These are phyloP conservation scores for Otus sunia DNA, from an alignment of 2,113 vertebrate genomes.

Conservation along the genomic window DNA sequence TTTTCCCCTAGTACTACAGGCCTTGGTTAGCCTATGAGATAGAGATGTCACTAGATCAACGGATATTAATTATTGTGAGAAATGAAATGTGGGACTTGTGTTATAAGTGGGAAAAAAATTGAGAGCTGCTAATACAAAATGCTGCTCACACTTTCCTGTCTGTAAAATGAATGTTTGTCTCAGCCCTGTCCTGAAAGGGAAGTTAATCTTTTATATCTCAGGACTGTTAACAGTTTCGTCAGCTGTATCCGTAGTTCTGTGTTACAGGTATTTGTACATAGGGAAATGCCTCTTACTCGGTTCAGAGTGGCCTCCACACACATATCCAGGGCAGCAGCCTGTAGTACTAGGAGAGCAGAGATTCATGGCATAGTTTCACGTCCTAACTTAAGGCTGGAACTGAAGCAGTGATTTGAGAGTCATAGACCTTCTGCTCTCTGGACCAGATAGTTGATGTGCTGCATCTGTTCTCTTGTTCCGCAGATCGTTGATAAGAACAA, in stretches of 20 bases:
- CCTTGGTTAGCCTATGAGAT: not conserved
- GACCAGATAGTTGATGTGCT: not conserved
- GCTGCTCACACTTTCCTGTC: not conserved
- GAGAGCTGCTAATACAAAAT: not conserved
- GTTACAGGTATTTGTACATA: not conserved
- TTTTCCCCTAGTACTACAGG: not conserved
- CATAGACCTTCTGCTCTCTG: not conserved
- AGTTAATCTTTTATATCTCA: not conserved
- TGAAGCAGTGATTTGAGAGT: not conserved
- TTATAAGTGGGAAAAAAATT: not conserved
- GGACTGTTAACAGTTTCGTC: not conserved
- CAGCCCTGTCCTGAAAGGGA: not conserved
- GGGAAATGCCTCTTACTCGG: not conserved
- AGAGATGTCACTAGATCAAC: not conserved
- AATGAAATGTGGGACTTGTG: not conserved
- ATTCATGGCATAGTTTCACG: not conserved
- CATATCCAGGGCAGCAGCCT: not conserved
- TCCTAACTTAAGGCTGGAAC: not conserved
- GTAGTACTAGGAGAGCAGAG: not conserved
- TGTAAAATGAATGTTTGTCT: not conserved
- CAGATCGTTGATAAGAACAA: constrained; percentile 90
- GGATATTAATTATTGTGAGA: not conserved
- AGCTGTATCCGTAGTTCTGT: not conserved
- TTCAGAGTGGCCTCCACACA: not conserved
- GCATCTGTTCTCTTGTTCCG: not conserved